Base-by-base conservation (phyloP, 1,140 invertebrate genomes). In the Tetramorium simillimum region DNA sequence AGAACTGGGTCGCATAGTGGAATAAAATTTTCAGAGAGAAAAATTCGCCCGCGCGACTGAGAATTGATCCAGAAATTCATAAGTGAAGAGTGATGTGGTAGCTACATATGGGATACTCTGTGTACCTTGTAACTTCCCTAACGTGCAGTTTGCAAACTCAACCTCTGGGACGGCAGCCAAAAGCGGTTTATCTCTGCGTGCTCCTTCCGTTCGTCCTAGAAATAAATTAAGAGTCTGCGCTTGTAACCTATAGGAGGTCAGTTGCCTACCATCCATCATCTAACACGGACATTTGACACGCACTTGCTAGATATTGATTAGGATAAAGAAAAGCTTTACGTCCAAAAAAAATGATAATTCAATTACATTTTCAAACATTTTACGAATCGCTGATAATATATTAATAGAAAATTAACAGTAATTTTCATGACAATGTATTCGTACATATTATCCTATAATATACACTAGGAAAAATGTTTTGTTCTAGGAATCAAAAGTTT, bases 121-220 rank as follows among this genome's bases (percentile, higher is more conserved):
- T 87, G 81, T 87, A 82, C 67, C 53, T 69, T 72, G 67, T 70
- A 81, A 75, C 77, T 67, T 87, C 60, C 51, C 56, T 78, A 77
- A 88, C 60, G 65, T 49, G 69, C 65, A 88, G 82, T 91, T 90
- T 85, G 88, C 88, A 89, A 91, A 91, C 89, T 91, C 85, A 84
- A 88, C 80, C 86, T 90, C 81, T 85, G 88, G 89, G 91, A 87
- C 69, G 63, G 40, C 51, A 81, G 91, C 91, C 91, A 91, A 91
- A 63, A 89, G 75, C 76, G 87, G 87, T 91, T 90, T 89, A 89
- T 87, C 88, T 88, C 67, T 14, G 53, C 37, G 43, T 14, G 24
- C 21, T 69, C 33, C 65, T 78, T 88, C 65, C 76, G 76, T 43
- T 86, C 76, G 77, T 88, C 85, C 87, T 88, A 77, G 85, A 88